Evolutionary conservation across 2,888 invertebrate genomes (phyloP).

Genomic region (Nymphalis urticae): DNA sequence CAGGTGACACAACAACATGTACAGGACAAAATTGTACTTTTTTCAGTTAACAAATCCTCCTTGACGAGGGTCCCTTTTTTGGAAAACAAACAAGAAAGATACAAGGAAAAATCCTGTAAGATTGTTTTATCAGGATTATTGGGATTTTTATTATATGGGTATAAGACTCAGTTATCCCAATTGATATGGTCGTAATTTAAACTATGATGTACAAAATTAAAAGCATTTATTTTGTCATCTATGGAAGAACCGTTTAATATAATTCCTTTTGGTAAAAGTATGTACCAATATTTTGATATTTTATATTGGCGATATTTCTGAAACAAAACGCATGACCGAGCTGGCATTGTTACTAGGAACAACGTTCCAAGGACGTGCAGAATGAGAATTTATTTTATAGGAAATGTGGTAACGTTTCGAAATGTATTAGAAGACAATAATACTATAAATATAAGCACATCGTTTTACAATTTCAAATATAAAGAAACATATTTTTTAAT

Average conservation of each 20-base stretch:
- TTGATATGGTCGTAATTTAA: not conserved
- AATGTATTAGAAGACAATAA: conserved; percentile 22
- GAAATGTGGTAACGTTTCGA: conserved; percentile 20
- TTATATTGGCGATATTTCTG: conserved; percentile 5
- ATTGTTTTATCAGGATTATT: conserved; percentile 52
- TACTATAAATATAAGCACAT: not conserved
- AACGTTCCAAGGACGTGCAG: conserved; percentile 18
- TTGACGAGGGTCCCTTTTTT: conserved; percentile 75
- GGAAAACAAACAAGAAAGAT: conserved; percentile 69
- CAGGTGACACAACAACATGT: conserved; percentile 73
- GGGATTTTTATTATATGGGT: conserved; percentile 56
- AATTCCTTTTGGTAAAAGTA: not conserved
- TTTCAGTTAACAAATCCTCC: conserved; percentile 77
- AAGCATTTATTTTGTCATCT: not conserved
- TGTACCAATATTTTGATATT: not conserved
- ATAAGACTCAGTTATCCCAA: conserved; percentile 7
- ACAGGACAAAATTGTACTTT: conserved; percentile 74
- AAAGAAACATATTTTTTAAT: too few species aligned
- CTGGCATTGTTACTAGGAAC: conserved; percentile 10
- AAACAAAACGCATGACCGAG: conserved; percentile 10
- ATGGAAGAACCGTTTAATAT: not conserved
- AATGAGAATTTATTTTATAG: conserved; percentile 26
- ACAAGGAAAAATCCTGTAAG: conserved; percentile 70
- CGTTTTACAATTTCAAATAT: not conserved
- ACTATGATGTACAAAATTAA: not conserved